phyloP scores from a whole-genome alignment of 2,888 invertebrate genomes.

The Philereme transversata region DNA sequence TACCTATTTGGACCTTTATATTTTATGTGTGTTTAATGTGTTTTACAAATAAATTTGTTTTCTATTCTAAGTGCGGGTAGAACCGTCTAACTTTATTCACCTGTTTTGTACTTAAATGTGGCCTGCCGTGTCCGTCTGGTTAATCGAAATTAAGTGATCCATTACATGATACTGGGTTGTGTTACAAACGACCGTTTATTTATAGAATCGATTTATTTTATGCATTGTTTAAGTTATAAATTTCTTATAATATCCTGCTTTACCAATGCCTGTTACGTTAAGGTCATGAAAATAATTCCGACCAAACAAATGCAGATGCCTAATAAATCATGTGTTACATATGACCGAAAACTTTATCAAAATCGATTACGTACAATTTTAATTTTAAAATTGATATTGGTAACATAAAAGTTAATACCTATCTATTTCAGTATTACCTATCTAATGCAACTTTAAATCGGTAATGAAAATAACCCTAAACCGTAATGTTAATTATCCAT shows the following conservation, averaged over 20 bases:
- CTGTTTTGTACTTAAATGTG: constrained; percentile 7
- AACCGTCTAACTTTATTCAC: not conserved
- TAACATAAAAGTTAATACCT: no score
- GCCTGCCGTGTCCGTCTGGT: constrained; percentile 59
- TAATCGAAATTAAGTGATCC: constrained; percentile 83
- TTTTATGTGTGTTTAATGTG: no score
- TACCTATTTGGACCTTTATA: no score
- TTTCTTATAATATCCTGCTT: constrained; percentile 32
- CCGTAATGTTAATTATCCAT: constrained; percentile 16
- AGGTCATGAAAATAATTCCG: no score
- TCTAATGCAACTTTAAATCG: not conserved
- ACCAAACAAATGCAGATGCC: no score
- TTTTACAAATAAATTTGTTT: no score
- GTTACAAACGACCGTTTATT: constrained; percentile 70
- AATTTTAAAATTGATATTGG: no score
- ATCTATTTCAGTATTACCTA: not conserved
- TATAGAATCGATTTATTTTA: constrained; percentile 69
- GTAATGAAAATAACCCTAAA: constrained; percentile 18
- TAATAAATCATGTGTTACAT: no score
- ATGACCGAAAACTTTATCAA: no score
- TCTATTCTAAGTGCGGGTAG: no score
- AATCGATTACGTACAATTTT: no score
- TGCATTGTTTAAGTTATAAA: constrained; percentile 52
- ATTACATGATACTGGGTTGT: constrained; percentile 75
- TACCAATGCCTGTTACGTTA: constrained; percentile 9